Conservation (phyloP, 2,113 vertebrate genomes). For the Romanogobio albipinnatus region DNA sequence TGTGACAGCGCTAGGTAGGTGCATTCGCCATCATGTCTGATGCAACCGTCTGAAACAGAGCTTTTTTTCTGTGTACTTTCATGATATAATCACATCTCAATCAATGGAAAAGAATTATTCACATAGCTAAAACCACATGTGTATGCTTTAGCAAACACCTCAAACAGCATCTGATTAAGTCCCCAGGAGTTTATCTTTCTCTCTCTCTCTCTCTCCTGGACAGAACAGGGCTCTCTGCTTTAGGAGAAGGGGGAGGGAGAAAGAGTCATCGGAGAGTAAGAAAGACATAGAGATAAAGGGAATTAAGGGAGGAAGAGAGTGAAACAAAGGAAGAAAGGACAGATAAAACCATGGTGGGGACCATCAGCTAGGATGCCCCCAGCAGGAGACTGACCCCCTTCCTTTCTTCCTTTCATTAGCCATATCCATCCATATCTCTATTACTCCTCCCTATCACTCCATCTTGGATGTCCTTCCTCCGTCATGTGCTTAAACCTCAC, state of each 20-base stretch:
- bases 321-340: slow-evolving; percentile 60
- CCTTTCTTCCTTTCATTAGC: slow-evolving; percentile 56
- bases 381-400: slow-evolving; percentile 48
- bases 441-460: slow-evolving; percentile 47
- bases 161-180: slow-evolving; percentile 31
- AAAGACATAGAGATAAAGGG: slow-evolving; percentile 54
- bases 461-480: slow-evolving; percentile 49
- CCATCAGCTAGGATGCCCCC: slow-evolving; percentile 49
- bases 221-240: background rate
- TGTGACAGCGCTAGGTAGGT: slow-evolving; percentile 21
- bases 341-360: slow-evolving; percentile 54
- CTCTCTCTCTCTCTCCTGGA: slow-evolving; percentile 5
- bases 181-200: slow-evolving; percentile 34
- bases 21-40: slow-evolving; percentile 43
- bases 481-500: slow-evolving; percentile 29
- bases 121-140: slow-evolving; percentile 8
- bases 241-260: slow-evolving; percentile 25
- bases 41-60: slow-evolving; percentile 58
- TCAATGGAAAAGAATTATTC: slow-evolving; percentile 41
- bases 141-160: slow-evolving; percentile 45
- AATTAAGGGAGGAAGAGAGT: slow-evolving; percentile 59
- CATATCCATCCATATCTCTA: slow-evolving; percentile 54
- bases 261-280: slow-evolving; percentile 35
- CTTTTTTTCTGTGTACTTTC: slow-evolving; percentile 34
- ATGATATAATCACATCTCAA: slow-evolving; percentile 45